These are phyloP conservation scores for Crotalus tigris DNA, from an alignment of 2,113 vertebrate species.

Conservation along the genomic window DNA sequence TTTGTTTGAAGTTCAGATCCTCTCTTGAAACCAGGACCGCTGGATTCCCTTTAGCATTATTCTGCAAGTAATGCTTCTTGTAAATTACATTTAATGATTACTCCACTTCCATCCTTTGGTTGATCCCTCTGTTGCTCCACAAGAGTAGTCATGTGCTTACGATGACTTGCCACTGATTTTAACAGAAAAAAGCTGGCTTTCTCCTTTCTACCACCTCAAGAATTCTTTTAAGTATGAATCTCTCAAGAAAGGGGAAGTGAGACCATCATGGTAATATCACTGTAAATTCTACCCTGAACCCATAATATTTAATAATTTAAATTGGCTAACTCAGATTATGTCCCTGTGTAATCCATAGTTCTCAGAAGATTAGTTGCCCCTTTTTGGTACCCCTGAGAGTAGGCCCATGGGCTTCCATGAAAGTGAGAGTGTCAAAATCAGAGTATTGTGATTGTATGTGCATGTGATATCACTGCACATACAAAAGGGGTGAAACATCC, in stretches of 20 bases:
- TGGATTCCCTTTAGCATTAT: neutral
- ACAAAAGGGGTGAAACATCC: neutral
- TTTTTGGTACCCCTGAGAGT: neutral
- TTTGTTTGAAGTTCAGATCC: neutral
- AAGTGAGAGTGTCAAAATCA: neutral
- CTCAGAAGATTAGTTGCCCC: neutral
- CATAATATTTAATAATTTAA: neutral
- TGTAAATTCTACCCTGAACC: neutral
- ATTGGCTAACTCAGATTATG: neutral
- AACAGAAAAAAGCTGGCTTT: neutral
- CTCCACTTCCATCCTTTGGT: neutral
- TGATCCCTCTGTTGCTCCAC: neutral
- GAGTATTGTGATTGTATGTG: neutral
- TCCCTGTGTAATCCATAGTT: neutral
- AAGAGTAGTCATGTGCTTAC: neutral
- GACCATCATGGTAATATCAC: neutral
- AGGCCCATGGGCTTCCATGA: neutral
- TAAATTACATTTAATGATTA: neutral
- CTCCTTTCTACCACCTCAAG: neutral
- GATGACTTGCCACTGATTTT: neutral
- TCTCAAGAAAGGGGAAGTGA: neutral
- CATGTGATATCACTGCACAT: neutral
- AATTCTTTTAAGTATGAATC: neutral
- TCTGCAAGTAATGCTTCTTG: neutral
- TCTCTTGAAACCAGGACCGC: neutral